Evolutionary conservation across 1,140 invertebrate genomes (phyloP), one percentile per base, ranked within the genome.

Genomic region (Drosophila lowei): DNA sequence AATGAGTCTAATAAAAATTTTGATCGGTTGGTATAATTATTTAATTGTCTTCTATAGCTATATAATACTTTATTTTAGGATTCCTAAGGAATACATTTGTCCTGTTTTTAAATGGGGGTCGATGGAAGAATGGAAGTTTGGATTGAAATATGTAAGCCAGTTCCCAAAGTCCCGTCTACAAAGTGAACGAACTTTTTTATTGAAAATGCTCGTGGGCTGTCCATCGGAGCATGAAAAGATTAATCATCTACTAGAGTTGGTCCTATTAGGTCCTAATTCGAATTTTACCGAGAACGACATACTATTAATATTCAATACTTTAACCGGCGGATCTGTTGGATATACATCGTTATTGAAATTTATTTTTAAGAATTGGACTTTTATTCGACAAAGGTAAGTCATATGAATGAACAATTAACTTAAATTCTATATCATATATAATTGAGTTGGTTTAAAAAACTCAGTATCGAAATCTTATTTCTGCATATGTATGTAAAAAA

Each of bases 61-160:
- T 42, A 44, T 9, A 55, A n/a, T 54, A 9, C n/a, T 25, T 13
- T 49, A 48, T 34, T 92, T 23, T 72, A 96, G 95, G 4, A 93
- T 96, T 41, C 92, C 94, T 8, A 95, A 94, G 81, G 94, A 94
- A 80, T 95, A 93, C 78, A 93, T 96, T 43, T 96, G 95, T 59
- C 95, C 95, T 5, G 94, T 96, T 2, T 96, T 96, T 77, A 94
- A 94, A 90, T 96, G 94, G 94, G 95, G 95, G 0, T 94, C 94
- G 0, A 92, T 93, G 61, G 93, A 95, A 30, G 95, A 96, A 91
- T 96, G 95, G 95, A 93, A 96, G 68, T 96, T 96, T 79, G 95
- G 95, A 58, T 92, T 96, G 0, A 93, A 96, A 60, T 92, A 95
- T 13, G 93, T 96, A 0, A 94, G 95, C 23, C 94, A 96, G 70